A percentile compares a stretch with the other conserved stretches of the same genome.
Evolutionary conservation across 2,888 invertebrate genomes (phyloP).

Genomic region (Mycalesis mineus): DNA sequence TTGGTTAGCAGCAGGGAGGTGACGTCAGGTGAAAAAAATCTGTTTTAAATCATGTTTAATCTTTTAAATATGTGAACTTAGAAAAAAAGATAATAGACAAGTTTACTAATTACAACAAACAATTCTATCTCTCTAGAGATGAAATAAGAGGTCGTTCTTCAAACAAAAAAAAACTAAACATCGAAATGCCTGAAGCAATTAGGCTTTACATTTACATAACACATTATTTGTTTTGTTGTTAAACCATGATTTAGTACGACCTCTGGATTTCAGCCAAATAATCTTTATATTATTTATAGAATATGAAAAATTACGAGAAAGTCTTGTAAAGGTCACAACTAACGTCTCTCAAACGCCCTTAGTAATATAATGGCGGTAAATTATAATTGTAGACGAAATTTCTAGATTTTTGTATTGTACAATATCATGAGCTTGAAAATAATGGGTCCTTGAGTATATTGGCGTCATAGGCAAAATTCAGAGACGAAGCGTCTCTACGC

Average conservation of each 20-base stretch:
- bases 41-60: too few relatives aligned
- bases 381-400: not conserved
- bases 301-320: not conserved
- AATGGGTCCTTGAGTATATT: too few relatives aligned
- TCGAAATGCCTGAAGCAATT: not conserved
- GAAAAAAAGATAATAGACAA: too few relatives aligned
- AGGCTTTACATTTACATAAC: not conserved
- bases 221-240: not conserved
- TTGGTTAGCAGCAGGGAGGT: too few relatives aligned
- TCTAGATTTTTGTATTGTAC: not conserved
- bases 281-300: not conserved
- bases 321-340: not conserved
- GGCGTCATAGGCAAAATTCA: too few relatives aligned
- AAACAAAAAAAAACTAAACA: not conserved
- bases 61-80: too few relatives aligned
- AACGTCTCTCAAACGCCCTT: not conserved
- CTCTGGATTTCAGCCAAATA: not conserved
- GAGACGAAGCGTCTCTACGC: too few relatives aligned
- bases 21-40: too few relatives aligned
- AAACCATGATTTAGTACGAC: not conserved
- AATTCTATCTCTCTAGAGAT: too few relatives aligned
- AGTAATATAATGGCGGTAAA: not conserved
- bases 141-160: too few relatives aligned
- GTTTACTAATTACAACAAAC: too few relatives aligned
- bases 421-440: too few relatives aligned